Evolutionary conservation across 2,113 vertebrate genomes (phyloP).

Genomic region (Numida meleagris): DNA sequence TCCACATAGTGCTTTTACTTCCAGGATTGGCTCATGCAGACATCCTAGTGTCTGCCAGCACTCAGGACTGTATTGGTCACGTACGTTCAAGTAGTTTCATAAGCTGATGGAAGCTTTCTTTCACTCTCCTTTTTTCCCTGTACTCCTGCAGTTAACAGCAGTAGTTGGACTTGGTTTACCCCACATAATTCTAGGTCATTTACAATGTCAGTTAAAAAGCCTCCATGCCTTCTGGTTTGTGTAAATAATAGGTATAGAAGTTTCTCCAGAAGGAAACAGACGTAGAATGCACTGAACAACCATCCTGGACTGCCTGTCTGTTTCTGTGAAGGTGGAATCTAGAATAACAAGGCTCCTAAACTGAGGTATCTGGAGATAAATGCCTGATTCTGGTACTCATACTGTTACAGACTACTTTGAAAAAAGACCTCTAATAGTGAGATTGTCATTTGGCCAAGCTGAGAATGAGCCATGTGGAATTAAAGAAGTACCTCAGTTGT

Average conservation of each 20-base stretch:
- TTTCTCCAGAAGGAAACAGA: neutral
- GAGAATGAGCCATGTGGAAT: neutral
- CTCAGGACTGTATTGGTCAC: neutral
- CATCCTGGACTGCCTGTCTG: neutral
- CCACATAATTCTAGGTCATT: neutral
- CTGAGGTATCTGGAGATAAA: neutral
- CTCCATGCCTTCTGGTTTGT: neutral
- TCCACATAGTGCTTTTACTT: neutral
- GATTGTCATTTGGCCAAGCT: neutral
- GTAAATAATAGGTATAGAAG: neutral
- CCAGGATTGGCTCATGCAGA: neutral
- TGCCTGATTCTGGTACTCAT: neutral
- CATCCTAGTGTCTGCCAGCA: neutral
- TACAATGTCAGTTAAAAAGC: neutral
- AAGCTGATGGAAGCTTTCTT: fast-evolving
- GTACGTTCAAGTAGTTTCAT: neutral
- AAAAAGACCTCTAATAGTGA: neutral
- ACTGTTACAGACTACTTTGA: neutral
- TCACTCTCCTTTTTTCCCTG: neutral
- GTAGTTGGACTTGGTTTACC: neutral
- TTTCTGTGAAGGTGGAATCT: neutral
- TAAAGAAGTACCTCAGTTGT: neutral
- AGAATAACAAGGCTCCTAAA: neutral
- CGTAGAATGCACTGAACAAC: too few species aligned
- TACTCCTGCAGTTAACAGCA: neutral